These are phyloP conservation scores for Emydura subglobosa DNA, from an alignment of 2,113 vertebrate genomes.

Conservation along the genomic window DNA sequence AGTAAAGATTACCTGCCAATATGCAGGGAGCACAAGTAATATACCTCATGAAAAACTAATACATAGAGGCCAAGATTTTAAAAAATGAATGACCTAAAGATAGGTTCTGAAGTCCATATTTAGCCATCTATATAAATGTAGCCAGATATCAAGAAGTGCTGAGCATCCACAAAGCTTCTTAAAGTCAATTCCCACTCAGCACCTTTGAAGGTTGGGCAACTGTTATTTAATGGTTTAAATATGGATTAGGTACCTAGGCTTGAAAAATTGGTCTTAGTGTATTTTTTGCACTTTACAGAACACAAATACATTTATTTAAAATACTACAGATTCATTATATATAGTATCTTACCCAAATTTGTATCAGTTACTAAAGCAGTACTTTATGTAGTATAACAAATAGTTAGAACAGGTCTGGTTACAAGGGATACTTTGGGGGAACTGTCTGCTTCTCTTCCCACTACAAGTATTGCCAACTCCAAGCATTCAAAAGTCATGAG, in stretches of 20 bases:
- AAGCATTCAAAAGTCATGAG: neutral
- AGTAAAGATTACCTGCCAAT: neutral
- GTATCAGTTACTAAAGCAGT: neutral
- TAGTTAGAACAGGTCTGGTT: too few species aligned
- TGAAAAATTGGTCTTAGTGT: neutral
- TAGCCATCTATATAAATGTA: neutral
- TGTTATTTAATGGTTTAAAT: neutral
- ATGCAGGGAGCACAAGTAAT: neutral
- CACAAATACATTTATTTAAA: neutral
- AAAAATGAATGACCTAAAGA: neutral
- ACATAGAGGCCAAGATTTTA: neutral
- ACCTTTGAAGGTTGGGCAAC: neutral
- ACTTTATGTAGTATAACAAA: neutral
- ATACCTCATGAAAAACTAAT: neutral
- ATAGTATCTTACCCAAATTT: neutral
- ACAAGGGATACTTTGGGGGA: neutral
- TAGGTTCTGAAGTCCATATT: neutral
- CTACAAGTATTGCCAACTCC: neutral
- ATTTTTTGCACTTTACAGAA: neutral
- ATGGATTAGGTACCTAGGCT: neutral
- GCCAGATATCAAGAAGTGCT: neutral
- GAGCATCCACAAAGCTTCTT: neutral
- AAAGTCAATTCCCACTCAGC: neutral
- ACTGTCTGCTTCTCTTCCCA: neutral
- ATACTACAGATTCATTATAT: neutral